Conservation (phyloP, 2,113 vertebrate genomes). For the Micromys minutus region DNA sequence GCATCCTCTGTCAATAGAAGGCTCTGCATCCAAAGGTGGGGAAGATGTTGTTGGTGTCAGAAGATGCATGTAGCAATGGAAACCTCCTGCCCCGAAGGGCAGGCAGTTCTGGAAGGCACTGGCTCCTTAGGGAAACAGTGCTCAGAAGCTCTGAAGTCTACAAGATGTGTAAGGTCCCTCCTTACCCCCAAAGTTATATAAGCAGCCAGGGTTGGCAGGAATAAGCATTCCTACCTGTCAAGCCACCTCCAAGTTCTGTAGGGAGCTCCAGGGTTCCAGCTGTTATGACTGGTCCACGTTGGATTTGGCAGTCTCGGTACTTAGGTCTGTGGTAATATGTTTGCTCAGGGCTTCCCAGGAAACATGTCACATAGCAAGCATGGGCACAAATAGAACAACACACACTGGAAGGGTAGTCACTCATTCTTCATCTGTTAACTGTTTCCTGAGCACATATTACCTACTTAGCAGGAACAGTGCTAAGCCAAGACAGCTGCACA, state of each 20-base stretch:
- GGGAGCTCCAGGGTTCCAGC: background rate
- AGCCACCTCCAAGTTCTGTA: background rate
- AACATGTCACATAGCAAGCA: background rate
- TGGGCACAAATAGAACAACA: background rate
- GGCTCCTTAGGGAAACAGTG: background rate
- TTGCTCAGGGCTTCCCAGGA: background rate
- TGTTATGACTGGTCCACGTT: background rate
- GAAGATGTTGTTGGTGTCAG: rapidly evolving
- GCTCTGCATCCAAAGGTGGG: background rate
- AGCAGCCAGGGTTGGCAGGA: background rate
- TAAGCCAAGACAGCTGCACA: background rate
- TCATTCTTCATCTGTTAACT: background rate
- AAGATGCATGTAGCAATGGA: background rate
- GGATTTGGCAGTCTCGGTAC: no score
- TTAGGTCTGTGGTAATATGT: background rate
- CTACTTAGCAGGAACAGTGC: background rate
- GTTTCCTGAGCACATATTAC: background rate
- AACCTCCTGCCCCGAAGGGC: background rate
- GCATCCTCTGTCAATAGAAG: background rate
- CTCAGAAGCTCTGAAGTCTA: background rate
- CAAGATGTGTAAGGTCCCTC: background rate
- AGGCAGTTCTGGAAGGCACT: background rate
- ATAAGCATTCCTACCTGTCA: background rate
- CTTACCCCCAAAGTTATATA: background rate
- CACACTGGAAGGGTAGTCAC: no score